A percentile compares a stretch with the other conserved stretches of the same genome.
phyloP scores from a whole-genome alignment of 2,888 invertebrate species.

The Masnerella sp. region DNA sequence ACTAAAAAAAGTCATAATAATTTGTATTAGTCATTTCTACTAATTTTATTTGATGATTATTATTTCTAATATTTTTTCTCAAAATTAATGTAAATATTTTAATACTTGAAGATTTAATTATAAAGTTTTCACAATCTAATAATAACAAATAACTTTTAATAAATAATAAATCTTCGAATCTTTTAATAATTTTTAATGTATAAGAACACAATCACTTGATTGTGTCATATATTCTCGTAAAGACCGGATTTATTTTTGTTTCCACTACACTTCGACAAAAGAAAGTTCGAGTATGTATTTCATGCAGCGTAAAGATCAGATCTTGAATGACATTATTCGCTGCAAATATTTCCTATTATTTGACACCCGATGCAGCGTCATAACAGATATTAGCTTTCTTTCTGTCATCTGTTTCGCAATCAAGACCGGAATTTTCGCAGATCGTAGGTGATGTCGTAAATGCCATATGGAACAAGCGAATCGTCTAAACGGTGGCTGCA shows the following conservation, averaged over 20 bases:
- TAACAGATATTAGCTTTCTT: conserved; percentile 21
- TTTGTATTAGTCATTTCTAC: too few species aligned
- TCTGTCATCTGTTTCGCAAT: conserved; percentile 46
- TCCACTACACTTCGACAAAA: not conserved
- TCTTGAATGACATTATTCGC: conserved; percentile 27
- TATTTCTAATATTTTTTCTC: too few species aligned
- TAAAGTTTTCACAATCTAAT: too few species aligned
- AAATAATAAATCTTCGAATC: too few species aligned
- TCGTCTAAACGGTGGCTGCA: conserved; percentile 63
- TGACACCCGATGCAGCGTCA: conserved; percentile 23
- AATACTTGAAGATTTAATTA: too few species aligned
- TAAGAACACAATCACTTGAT: too few species aligned
- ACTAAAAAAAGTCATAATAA: too few species aligned
- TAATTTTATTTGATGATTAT: too few species aligned
- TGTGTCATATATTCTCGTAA: too few species aligned
- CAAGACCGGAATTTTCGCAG: conserved; percentile 48
- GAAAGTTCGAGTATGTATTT: conserved; percentile 2
- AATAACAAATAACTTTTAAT: too few species aligned
- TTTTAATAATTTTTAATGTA: too few species aligned
- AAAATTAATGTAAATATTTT: too few species aligned
- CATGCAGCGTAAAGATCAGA: conserved; percentile 21
- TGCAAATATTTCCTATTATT: conserved; percentile 41
- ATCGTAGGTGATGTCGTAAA: conserved; percentile 52
- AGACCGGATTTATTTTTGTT: not conserved
- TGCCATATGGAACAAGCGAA: conserved; percentile 48